Evolutionary conservation across 1,140 invertebrate species (phyloP), one percentile per base, ranked within the genome.

Genomic region (Zaprionus capensis): DNA sequence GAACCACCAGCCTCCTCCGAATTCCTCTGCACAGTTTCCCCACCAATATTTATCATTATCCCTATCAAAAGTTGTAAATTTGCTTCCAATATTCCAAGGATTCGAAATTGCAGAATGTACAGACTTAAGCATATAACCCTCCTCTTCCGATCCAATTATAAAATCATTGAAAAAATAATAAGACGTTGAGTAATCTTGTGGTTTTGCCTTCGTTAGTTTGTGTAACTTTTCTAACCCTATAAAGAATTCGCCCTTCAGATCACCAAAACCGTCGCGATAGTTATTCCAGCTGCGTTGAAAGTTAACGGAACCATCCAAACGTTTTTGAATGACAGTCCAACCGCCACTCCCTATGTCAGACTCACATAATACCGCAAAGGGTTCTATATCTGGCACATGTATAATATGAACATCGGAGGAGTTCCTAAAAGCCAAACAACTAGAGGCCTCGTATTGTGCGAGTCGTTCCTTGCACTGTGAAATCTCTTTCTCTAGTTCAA

Each of bases 191-290:
- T 93, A 92, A 15, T 93, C 94, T 49, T 95, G 95, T 31, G 94
- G 90, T 81, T 94, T 93, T 77, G 94, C 93, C 58, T 93, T 94
- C 2, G 94, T 95, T 15, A 95, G 72, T 53, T 91, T 92, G 78
- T 94, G 92, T 0, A 94, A 85, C 71, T 94, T 94, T 34, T 95
- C 94, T 64, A 95, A 81, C 17, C 94, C 94, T 3, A 95, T 86
- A 94, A 94, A 95, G 83, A 94, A 95, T 84, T 95, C 94, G 3
- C 94, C 93, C 15, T 93, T 93, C 15, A 95, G 69, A 71, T 95
- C 94, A 9, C 95, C 95, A 82, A 95, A 95, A 15, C 95, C 95
- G 61, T 94, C 78, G 53, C 94, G 94, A 80, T 95, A 96, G 51
- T 95, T 94, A 1, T 88, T 68, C 95, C 95, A 95, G 62, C 93